A percentile compares a stretch with the other conserved stretches of the same genome.
These are phyloP conservation scores for Hyaena hyaena DNA, from an alignment of 2,113 vertebrate species.

Conservation along the genomic window DNA sequence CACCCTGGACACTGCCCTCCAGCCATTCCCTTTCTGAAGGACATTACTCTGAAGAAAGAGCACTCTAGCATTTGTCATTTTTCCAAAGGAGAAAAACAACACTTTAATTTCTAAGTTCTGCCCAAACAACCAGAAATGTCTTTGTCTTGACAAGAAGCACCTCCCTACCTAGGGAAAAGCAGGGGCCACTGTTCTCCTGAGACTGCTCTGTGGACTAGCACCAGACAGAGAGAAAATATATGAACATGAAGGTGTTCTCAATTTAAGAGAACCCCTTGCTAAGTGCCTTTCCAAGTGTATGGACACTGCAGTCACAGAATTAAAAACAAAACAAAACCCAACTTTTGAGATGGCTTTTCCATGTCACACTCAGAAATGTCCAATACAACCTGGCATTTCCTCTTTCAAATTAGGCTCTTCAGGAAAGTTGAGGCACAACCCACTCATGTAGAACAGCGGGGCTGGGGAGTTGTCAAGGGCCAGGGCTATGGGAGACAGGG, in stretches of 20 bases:
- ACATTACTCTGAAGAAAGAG: background rate
- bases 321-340: background rate
- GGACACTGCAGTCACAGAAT: background rate
- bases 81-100: constrained; percentile 45
- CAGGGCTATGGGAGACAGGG: background rate
- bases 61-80: background rate
- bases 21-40: background rate
- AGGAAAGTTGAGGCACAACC: constrained; percentile 5
- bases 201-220: background rate
- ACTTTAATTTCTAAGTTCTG: constrained; percentile 53
- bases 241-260: background rate
- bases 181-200: constrained; percentile 8
- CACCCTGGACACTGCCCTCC: background rate
- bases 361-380: background rate
- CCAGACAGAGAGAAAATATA: background rate
- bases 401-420: constrained; percentile 1
- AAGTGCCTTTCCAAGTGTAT: background rate
- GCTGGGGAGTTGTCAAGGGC: background rate
- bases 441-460: background rate
- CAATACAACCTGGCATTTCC: background rate
- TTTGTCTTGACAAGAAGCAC: constrained; percentile 41
- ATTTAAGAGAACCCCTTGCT: background rate
- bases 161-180: constrained; percentile 48
- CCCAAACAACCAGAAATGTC: constrained; percentile 11
- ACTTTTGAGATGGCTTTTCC: background rate